Evolutionary conservation across 2,797 vertebrate genomes (phyloP), one percentile per base, ranked within the genome.

Genomic region (Leptatherina wallacei): DNA sequence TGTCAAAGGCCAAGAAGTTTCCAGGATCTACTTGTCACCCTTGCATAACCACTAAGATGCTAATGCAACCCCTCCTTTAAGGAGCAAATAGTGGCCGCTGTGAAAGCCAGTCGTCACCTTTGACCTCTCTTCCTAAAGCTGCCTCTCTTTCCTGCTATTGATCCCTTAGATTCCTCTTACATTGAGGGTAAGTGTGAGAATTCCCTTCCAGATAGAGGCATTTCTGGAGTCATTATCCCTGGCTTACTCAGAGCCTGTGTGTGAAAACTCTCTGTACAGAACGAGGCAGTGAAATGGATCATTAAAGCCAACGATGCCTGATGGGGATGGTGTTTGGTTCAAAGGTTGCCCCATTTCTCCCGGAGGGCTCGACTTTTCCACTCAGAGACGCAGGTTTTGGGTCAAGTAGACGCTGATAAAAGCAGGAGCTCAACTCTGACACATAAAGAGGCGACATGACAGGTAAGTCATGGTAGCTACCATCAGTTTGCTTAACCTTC

Each of bases 151-250:
- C 83, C 74, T 79, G 57, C 81, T 75, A 89, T 91, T 94, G 91
- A 92, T 94, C 86, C 72, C 71, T 58, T 49, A 69, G 80, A 92
- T 91, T 93, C 88, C 80, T 84, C 77, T 80, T 80, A 83, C 38
- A 59, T 89, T 63, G 91, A 89, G 88, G 67, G 82, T 89, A 83
- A 54, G 88, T 92, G 93, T 83, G 87, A 94, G 75, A 91, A 83
- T 88, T 57, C 85, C 67, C 86, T 57, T 78, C 22, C 62, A 84
- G 82, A 89, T 90, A 87, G 84, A 84, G 71, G 83, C 83, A 85
- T 90, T 81, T 66, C 61, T 73, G 80, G 85, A 83, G 83, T 85
- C 80, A 80, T 88, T 87, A 83, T 47, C 71, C 73, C 14, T 12
- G 44, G 30, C 77, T 75, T 64, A 33, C 35, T 69, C 76, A 61